Conservation (phyloP, 2,797 vertebrate species). For the Arctocebus calabarensis region DNA sequence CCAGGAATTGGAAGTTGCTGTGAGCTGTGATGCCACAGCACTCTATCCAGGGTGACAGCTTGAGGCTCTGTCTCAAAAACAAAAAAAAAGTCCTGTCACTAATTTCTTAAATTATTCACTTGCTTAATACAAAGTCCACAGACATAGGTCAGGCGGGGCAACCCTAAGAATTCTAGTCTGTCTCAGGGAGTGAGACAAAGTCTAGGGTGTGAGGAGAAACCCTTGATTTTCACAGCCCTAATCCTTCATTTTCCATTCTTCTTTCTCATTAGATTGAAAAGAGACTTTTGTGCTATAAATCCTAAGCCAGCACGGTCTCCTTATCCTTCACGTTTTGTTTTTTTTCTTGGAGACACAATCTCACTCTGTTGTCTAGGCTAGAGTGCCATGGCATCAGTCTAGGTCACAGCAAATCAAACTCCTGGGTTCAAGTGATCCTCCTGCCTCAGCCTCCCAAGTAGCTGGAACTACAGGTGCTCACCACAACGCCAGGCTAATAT, state of each 20-base stretch:
- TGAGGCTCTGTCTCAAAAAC: no score
- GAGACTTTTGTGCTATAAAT: not conserved
- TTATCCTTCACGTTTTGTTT: not conserved
- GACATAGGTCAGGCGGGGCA: not conserved
- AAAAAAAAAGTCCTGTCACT: not conserved
- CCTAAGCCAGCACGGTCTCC: not conserved
- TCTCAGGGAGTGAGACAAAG: not conserved
- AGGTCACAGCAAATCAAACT: no score
- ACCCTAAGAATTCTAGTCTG: not conserved
- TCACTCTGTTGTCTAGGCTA: no score
- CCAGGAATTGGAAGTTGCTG: no score
- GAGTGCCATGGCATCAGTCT: no score
- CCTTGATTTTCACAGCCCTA: not conserved
- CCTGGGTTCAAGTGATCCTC: no score
- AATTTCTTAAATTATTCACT: constrained; percentile 8
- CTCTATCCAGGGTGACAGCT: no score
- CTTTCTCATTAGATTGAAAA: not conserved
- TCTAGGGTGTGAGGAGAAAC: not conserved
- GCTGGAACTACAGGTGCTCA: no score
- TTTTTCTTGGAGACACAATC: no score
- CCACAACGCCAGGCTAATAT: no score
- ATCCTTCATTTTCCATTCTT: not conserved
- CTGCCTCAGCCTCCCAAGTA: no score
- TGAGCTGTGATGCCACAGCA: no score
- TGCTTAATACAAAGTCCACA: constrained; percentile 10